Conservation (phyloP, 2,797 vertebrate genomes). For the Hephaestus fuliginosus region DNA sequence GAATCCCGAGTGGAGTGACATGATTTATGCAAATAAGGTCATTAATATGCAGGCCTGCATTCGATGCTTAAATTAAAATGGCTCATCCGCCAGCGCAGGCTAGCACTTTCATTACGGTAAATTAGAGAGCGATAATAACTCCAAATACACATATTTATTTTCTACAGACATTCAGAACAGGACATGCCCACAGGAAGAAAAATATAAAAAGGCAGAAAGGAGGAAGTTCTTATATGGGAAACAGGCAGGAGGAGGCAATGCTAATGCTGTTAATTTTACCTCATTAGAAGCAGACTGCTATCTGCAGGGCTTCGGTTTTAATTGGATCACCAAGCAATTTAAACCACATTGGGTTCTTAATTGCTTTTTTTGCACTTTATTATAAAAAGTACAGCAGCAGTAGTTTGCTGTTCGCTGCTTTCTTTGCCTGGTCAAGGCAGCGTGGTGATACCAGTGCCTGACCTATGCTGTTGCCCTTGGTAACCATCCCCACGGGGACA, state of each 20-base stretch:
- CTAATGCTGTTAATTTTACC: conserved; percentile 78
- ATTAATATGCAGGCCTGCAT: conserved; percentile 85
- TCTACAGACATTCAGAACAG: conserved; percentile 67
- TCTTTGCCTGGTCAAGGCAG: conserved; percentile 40
- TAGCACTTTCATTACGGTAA: conserved; percentile 83
- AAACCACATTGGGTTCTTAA: conserved; percentile 69
- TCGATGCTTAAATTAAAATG: conserved; percentile 82
- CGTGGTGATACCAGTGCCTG: conserved; percentile 27
- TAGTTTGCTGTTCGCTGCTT: conserved; percentile 52
- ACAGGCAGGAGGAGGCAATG: conserved; percentile 59
- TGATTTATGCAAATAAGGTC: conserved; percentile 87
- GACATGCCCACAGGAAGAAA: conserved; percentile 75
- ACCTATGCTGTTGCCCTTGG: conserved; percentile 68
- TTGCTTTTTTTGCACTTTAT: conserved; percentile 72
- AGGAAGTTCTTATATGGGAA: conserved; percentile 50
- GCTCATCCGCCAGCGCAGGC: conserved; percentile 77
- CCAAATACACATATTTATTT: conserved; percentile 87
- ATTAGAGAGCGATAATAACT: conserved; percentile 85
- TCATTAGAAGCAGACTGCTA: conserved; percentile 79
- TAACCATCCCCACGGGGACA: conserved; percentile 60
- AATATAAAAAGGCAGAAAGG: conserved; percentile 64
- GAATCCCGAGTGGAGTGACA: conserved; percentile 86
- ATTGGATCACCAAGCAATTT: conserved; percentile 83
- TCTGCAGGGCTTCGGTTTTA: conserved; percentile 82
- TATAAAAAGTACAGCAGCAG: conserved; percentile 64